Conservation (phyloP, 2,888 invertebrate species). For the Pelosia muscerda region DNA sequence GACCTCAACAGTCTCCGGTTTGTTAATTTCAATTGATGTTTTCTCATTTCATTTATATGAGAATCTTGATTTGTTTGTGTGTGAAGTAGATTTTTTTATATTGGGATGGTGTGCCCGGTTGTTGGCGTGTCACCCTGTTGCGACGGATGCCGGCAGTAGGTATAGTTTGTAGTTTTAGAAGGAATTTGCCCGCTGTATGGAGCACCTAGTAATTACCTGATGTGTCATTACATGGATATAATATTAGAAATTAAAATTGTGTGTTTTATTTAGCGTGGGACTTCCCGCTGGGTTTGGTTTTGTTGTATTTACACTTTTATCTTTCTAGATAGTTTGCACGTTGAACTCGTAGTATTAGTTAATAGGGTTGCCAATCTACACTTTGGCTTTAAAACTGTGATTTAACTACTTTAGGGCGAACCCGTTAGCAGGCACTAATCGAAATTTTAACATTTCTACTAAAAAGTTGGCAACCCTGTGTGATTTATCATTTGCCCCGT, state of each 20-base stretch:
- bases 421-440: constrained; percentile 48
- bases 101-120: constrained; percentile 40
- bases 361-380: constrained; percentile 51
- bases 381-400: constrained; percentile 54
- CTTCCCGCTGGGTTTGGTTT: constrained; percentile 69
- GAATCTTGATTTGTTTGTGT: constrained; percentile 31
- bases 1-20: constrained; percentile 11
- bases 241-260: constrained; percentile 79
- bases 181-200: constrained; percentile 81
- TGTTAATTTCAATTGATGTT: constrained; percentile 10
- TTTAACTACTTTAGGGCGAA: constrained; percentile 49
- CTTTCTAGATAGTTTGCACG: constrained; percentile 66
- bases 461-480: constrained; percentile 61
- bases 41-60: constrained; percentile 22
- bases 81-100: constrained; percentile 38
- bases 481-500: constrained; percentile 61
- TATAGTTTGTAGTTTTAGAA: constrained; percentile 71
- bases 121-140: constrained; percentile 44
- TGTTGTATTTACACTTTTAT: constrained; percentile 54
- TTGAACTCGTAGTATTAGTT: constrained; percentile 52
- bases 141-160: constrained; percentile 69
- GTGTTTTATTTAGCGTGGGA: constrained; percentile 85
- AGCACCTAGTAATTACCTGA: constrained; percentile 80
- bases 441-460: constrained; percentile 51
- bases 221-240: constrained; percentile 85